phyloP scores from a whole-genome alignment of 2,797 vertebrate genomes.

The Tapirus indicus region DNA sequence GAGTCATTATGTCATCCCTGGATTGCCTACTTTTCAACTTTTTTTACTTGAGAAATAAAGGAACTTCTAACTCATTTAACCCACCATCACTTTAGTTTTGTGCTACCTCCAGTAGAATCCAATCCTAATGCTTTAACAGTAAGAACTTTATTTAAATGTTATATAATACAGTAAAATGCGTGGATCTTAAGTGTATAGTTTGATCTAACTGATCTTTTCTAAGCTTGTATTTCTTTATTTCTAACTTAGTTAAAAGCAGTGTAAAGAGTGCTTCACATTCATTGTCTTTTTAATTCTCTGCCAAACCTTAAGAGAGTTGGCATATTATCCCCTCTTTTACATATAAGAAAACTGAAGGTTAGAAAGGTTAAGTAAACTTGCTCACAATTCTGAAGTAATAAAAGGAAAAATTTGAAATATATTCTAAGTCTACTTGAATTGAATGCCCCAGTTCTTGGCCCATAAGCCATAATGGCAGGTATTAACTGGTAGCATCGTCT shows the following conservation, averaged over 20 bases:
- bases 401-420: neutral
- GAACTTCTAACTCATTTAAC: neutral
- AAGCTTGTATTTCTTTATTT: conserved; percentile 6
- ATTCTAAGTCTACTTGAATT: neutral
- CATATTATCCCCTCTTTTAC: neutral
- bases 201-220: neutral
- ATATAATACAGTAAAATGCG: neutral
- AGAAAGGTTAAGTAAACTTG: neutral
- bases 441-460: neutral
- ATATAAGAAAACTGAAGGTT: neutral
- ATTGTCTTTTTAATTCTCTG: conserved; percentile 25
- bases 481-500: neutral
- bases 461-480: neutral
- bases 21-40: neutral
- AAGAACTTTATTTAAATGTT: neutral
- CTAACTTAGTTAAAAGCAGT: neutral
- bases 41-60: neutral
- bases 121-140: neutral
- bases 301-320: neutral
- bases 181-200: neutral
- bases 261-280: neutral
- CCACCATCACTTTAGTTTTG: neutral
- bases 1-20: neutral
- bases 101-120: neutral
- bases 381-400: conserved; percentile 4